These are phyloP conservation scores for Chlamydotis undulata DNA, from an alignment of 2,113 vertebrate species.

Conservation along the genomic window DNA sequence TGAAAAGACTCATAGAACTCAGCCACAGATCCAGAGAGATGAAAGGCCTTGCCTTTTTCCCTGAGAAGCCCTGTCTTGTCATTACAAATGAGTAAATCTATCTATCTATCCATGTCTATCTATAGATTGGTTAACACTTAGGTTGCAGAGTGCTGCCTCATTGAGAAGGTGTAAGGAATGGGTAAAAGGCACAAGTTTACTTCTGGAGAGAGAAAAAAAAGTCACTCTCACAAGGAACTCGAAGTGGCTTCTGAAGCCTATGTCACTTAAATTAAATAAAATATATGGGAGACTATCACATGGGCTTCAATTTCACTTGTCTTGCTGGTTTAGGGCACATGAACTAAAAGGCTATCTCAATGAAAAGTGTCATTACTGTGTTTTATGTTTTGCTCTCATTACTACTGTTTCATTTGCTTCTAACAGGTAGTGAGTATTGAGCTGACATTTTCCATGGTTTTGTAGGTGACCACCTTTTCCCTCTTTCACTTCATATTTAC, in stretches of 20 bases:
- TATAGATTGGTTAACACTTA: background rate
- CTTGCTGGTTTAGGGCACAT: background rate
- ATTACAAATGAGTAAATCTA: background rate
- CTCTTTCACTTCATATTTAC: background rate
- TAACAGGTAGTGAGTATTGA: background rate
- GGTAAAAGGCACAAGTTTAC: background rate
- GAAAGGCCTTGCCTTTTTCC: background rate
- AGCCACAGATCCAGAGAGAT: background rate
- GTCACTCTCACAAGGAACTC: background rate
- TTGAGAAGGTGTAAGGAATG: background rate
- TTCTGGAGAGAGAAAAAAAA: background rate
- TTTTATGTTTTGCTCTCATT: background rate
- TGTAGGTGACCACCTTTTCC: background rate
- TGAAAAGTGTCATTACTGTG: background rate
- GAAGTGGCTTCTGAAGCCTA: background rate
- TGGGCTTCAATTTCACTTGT: background rate
- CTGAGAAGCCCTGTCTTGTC: background rate
- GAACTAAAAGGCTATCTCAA: background rate
- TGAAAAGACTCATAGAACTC: background rate
- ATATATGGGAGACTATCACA: background rate
- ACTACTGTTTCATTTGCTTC: background rate
- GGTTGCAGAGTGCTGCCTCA: background rate
- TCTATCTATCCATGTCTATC: background rate
- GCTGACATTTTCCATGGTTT: background rate
- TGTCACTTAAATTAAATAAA: background rate